phyloP scores from a whole-genome alignment of 1,140 invertebrate species.

The Acromyrmex echinatior region DNA sequence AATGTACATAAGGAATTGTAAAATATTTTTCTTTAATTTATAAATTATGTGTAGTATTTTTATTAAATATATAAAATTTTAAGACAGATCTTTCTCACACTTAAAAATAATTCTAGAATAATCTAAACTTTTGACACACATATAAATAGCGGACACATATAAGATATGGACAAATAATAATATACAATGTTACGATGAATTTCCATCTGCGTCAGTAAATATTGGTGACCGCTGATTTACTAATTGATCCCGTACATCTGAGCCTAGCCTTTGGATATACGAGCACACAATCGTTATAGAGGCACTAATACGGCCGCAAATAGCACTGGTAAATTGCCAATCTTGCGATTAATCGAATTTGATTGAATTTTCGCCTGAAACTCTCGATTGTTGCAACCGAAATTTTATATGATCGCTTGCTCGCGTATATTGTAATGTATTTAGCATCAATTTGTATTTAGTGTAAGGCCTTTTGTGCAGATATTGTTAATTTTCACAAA shows the following conservation, averaged over 20 bases:
- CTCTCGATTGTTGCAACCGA: conserved; percentile 55
- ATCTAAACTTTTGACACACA: too few relatives aligned
- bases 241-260: conserved; percentile 74
- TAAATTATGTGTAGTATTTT: too few relatives aligned
- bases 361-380: conserved; percentile 68
- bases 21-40: too few relatives aligned
- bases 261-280: conserved; percentile 60
- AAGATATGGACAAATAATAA: too few relatives aligned
- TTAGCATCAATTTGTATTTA: background rate
- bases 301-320: conserved; percentile 68
- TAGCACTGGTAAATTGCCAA: conserved; percentile 73
- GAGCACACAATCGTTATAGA: conserved; percentile 55
- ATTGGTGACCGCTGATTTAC: conserved; percentile 74
- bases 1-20: too few relatives aligned
- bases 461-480: background rate
- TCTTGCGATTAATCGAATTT: conserved; percentile 72
- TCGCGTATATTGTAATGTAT: background rate
- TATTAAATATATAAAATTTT: too few relatives aligned
- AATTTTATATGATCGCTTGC: conserved; percentile 45
- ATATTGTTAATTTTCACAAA: background rate
- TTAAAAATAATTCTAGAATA: too few relatives aligned
- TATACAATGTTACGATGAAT: too few relatives aligned
- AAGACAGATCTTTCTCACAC: too few relatives aligned
- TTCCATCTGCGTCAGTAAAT: conserved; percentile 40
- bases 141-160: too few relatives aligned